These are phyloP conservation scores for Trilocha varians DNA, from an alignment of 2,888 invertebrate species.

Conservation along the genomic window DNA sequence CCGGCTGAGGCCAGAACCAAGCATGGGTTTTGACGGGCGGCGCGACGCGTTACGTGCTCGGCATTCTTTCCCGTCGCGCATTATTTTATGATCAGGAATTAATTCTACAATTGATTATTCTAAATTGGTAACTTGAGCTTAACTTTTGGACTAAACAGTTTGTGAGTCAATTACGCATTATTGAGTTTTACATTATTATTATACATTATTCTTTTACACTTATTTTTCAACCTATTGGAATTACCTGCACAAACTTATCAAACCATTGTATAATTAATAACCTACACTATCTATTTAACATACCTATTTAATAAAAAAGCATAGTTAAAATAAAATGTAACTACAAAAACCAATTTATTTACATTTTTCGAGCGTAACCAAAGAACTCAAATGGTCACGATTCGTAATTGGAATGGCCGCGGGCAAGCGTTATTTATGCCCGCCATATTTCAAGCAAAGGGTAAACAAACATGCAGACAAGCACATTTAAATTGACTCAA, in stretches of 20 bases:
- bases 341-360: not conserved
- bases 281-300: no score
- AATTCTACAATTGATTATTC: conserved; percentile 10
- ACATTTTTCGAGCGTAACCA: not conserved
- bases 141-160: no score
- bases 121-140: not conserved
- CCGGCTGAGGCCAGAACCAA: no score
- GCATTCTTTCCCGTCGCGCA: no score
- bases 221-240: no score
- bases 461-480: conserved; percentile 45
- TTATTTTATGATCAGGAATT: not conserved
- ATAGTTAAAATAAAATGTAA: not conserved
- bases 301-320: not conserved
- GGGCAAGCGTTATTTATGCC: conserved; percentile 51
- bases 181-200: no score
- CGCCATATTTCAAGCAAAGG: conserved; percentile 41
- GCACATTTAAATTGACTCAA: conserved; percentile 14
- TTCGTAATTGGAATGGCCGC: conserved; percentile 50
- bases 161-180: no score
- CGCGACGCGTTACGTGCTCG: no score
- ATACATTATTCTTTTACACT: no score
- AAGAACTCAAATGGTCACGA: conserved; percentile 1
- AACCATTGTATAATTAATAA: no score
- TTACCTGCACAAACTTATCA: no score
- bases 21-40: no score